These are phyloP conservation scores for Loris lydekkerianus DNA, from an alignment of 2,797 vertebrate genomes.

Conservation along the genomic window DNA sequence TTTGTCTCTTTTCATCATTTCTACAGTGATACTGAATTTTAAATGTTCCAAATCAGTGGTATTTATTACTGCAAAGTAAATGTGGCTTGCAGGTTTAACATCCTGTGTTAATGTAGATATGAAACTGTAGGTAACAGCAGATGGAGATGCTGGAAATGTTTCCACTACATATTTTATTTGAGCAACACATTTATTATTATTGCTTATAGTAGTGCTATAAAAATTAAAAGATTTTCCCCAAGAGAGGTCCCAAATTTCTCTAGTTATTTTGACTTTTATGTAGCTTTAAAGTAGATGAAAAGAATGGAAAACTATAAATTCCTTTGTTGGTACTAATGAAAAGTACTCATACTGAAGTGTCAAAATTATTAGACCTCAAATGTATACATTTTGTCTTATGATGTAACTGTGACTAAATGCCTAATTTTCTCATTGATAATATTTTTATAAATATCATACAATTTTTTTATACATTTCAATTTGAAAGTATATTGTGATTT, in stretches of 20 bases:
- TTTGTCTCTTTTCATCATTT: conserved; percentile 76
- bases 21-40: conserved; percentile 68
- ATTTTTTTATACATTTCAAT: not conserved
- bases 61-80: conserved; percentile 81
- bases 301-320: not conserved
- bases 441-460: not conserved
- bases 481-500: not conserved
- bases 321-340: not conserved
- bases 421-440: not conserved
- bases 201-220: conserved; percentile 54
- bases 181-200: conserved; percentile 62
- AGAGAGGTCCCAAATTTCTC: conserved; percentile 37
- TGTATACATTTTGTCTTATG: not conserved
- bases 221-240: conserved; percentile 56
- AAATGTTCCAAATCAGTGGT: conserved; percentile 63
- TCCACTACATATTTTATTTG: conserved; percentile 68
- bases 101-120: conserved; percentile 66
- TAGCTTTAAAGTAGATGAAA: not conserved
- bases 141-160: conserved; percentile 48
- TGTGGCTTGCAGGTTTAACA: conserved; percentile 50
- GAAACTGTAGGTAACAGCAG: conserved; percentile 62
- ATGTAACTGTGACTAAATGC: not conserved
- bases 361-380: conserved; percentile 9
- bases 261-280: conserved; percentile 34
- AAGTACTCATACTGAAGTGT: not conserved